These are phyloP conservation scores for Hypotaenidia philippensis DNA, from an alignment of 2,797 vertebrate genomes.

Conservation along the genomic window DNA sequence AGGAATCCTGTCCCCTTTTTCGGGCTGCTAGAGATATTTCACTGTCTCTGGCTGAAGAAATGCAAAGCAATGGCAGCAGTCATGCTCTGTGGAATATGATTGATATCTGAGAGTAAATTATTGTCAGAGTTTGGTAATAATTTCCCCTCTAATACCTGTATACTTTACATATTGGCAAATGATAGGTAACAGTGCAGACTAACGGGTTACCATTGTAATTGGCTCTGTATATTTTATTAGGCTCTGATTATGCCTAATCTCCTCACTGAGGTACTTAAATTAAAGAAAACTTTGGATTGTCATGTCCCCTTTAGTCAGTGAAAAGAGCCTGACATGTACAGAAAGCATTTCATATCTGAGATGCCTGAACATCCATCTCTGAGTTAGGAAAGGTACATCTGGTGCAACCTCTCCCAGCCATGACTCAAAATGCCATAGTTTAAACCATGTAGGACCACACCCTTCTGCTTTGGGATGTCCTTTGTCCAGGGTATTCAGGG, in stretches of 20 bases:
- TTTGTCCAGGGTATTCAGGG: not conserved
- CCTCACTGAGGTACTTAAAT: not conserved
- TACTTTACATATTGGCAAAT: not conserved
- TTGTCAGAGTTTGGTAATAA: not conserved
- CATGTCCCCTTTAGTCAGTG: not conserved
- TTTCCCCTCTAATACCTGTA: not conserved
- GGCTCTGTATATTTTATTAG: not conserved
- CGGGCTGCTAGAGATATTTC: not conserved
- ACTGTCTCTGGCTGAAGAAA: constrained; percentile 15
- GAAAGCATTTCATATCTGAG: not conserved
- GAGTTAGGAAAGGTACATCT: not conserved
- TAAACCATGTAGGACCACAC: not conserved
- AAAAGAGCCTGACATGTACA: not conserved
- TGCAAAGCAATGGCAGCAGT: not conserved
- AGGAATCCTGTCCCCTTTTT: fast-evolving
- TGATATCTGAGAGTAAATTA: not conserved
- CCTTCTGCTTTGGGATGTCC: not conserved
- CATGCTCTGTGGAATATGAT: not conserved
- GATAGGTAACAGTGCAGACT: not conserved
- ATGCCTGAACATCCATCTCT: not conserved
- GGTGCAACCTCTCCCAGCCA: not conserved
- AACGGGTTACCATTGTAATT: not conserved
- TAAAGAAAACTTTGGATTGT: not conserved
- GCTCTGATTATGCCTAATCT: not conserved
- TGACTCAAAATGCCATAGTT: not conserved